Percentiles rank a stretch among this genome's conserved stretches.
Evolutionary conservation across 2,797 vertebrate species (phyloP).

Genomic region (Phalanger gymnotis): DNA sequence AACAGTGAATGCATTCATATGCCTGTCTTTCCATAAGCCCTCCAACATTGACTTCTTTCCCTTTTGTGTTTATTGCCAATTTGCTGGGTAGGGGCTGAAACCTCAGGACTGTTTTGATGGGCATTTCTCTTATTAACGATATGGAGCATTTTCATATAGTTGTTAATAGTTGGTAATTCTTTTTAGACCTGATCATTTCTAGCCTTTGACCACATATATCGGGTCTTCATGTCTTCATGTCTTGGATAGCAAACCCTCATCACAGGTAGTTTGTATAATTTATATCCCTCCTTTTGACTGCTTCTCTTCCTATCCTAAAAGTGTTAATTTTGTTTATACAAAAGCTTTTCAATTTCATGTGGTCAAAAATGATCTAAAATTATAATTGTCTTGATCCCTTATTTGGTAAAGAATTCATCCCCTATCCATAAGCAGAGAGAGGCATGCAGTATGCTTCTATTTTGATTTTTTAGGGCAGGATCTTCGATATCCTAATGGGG

Average conservation of each 20-base stretch:
- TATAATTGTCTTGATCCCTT: neutral
- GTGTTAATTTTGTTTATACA: neutral
- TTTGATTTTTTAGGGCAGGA: neutral
- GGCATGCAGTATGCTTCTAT: neutral
- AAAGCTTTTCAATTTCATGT: neutral
- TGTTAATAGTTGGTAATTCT: neutral
- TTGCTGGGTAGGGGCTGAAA: neutral
- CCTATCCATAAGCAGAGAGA: neutral
- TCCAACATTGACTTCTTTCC: neutral
- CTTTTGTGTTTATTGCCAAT: neutral
- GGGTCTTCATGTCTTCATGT: neutral
- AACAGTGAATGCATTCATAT: neutral
- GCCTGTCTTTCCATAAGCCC: neutral
- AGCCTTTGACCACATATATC: neutral
- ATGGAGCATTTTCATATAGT: neutral
- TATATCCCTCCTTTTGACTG: neutral
- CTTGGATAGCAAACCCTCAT: neutral
- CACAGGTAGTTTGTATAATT: neutral
- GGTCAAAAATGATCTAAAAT: neutral
- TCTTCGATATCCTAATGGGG: neutral
- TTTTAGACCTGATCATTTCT: neutral
- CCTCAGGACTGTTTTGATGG: neutral
- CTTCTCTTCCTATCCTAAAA: neutral
- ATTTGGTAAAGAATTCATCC: neutral
- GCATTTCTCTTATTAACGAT: neutral